These are phyloP conservation scores for Zosterops hypoxanthus DNA, from an alignment of 2,113 vertebrate genomes.

Conservation along the genomic window DNA sequence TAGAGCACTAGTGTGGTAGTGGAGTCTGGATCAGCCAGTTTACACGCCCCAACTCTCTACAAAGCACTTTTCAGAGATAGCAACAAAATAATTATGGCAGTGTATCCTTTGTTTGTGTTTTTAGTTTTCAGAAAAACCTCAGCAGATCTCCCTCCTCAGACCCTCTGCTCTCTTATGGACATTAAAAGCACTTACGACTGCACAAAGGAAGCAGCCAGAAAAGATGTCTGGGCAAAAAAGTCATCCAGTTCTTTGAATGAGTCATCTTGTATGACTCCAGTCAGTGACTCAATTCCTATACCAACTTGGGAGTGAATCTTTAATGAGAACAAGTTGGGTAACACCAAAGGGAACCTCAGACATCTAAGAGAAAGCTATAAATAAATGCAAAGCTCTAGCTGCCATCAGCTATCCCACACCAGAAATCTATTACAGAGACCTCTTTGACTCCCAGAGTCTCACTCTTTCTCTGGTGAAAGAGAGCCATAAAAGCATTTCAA, in stretches of 20 bases:
- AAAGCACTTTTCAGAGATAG: background rate
- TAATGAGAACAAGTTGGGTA: background rate
- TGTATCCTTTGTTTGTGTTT: background rate
- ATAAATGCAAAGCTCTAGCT: background rate
- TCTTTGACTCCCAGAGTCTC: background rate
- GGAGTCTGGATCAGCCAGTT: background rate
- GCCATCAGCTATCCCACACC: background rate
- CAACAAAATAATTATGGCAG: background rate
- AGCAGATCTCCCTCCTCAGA: background rate
- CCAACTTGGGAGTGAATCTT: conserved; percentile 3
- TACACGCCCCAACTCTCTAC: background rate
- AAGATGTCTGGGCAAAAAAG: conserved; percentile 22
- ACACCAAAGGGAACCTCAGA: background rate
- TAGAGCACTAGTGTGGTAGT: background rate
- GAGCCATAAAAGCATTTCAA: background rate
- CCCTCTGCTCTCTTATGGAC: background rate
- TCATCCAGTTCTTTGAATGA: conserved; percentile 42
- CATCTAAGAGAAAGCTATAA: background rate
- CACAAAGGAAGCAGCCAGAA: conserved; percentile 28
- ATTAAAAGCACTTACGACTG: conserved; percentile 12
- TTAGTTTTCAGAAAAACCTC: background rate
- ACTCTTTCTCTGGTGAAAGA: background rate
- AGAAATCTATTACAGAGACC: background rate
- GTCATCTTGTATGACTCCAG: conserved; percentile 32
- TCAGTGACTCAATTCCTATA: conserved; percentile 59